These are phyloP conservation scores for Epiblema foenella DNA, from an alignment of 2,888 invertebrate species.

Conservation along the genomic window DNA sequence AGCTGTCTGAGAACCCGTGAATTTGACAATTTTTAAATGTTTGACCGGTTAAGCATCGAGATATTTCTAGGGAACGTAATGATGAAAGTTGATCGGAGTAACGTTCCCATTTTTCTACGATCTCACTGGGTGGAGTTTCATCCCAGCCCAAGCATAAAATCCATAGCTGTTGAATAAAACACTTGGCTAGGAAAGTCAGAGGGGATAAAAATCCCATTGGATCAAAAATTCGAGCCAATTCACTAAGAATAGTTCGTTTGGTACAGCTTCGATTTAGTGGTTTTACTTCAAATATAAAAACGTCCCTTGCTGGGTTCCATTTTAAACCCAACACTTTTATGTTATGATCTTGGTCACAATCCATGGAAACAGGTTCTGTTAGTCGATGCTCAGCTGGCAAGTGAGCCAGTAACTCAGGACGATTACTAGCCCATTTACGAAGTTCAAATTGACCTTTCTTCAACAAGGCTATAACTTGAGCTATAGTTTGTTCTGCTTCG, in stretches of 20 bases:
- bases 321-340: conserved; percentile 18
- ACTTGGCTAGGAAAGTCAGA: conserved; percentile 8
- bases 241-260: conserved; percentile 12
- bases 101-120: not conserved
- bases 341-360: not conserved
- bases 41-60: not conserved
- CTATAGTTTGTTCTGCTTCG: not conserved
- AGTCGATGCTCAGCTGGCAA: not conserved
- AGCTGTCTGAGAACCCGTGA: conserved; percentile 16
- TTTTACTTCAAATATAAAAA: not conserved
- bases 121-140: not conserved
- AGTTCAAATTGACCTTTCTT: not conserved
- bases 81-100: not conserved
- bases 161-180: conserved; percentile 20
- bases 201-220: conserved; percentile 22
- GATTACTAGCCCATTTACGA: conserved; percentile 23
- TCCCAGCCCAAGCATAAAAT: conserved; percentile 3
- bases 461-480: not conserved
- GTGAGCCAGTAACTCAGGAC: not conserved
- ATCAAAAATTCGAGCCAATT: conserved; percentile 19
- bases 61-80: not conserved
- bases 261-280: not conserved
- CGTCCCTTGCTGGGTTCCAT: not conserved
- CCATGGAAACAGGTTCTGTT: not conserved
- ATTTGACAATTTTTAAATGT: not conserved